Conservation (phyloP, 2,113 vertebrate genomes). For the Corapipo altera region DNA sequence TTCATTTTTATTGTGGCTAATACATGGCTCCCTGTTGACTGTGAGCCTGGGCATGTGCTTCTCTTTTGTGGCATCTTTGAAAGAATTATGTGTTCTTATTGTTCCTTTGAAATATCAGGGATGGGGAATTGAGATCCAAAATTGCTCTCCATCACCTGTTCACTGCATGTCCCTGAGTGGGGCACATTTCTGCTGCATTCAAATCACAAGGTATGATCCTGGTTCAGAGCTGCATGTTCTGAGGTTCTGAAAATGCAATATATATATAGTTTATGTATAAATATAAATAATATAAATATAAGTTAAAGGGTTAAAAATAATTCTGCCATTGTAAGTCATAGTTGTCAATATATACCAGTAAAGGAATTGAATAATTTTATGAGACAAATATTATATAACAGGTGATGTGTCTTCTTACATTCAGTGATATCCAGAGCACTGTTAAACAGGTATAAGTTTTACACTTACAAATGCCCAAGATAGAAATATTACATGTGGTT, state of each 20-base stretch:
- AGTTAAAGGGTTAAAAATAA: neutral
- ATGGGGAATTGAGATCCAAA: neutral
- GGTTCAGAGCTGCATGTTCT: neutral
- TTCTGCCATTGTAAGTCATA: neutral
- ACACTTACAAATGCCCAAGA: neutral
- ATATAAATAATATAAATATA: neutral
- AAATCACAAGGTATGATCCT: neutral
- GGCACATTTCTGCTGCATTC: neutral
- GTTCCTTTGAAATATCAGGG: neutral
- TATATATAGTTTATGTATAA: neutral
- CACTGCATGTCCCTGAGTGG: neutral
- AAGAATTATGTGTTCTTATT: neutral
- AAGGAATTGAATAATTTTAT: neutral
- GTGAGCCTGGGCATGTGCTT: neutral
- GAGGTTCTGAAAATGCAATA: neutral
- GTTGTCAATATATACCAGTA: neutral
- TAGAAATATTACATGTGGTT: neutral
- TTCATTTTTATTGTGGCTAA: neutral
- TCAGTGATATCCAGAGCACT: neutral
- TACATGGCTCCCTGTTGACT: neutral
- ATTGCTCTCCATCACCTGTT: neutral
- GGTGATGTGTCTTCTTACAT: neutral
- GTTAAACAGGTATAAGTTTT: neutral
- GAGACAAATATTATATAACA: neutral
- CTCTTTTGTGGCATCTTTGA: neutral